Evolutionary conservation across 2,888 invertebrate genomes (phyloP), one percentile per base, ranked within the genome.

Genomic region (Yponomeuta malinellus): DNA sequence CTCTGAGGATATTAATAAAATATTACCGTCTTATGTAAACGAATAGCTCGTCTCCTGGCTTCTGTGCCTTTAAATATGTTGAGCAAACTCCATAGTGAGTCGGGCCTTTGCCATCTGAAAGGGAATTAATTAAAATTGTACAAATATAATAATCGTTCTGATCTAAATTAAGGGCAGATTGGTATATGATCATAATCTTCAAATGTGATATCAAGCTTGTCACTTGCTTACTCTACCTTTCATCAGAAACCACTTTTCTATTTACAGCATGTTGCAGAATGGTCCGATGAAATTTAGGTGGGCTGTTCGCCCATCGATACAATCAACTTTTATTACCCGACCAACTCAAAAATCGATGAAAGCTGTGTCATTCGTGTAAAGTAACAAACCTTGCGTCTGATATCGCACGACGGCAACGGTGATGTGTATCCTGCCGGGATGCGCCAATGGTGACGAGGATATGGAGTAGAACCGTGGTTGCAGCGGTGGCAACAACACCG

Each of bases 381-480:
- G 43, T 8, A 43, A 52, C 31, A 85, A 86, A 96, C 97, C 95
- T 90, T 97, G 94, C 2, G 96, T 96, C 81, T 94, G 94, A 84
- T 97, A 98, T 69, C 94, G 94, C 23, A 98, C 98, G 10, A 98
- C 96, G 68, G 98, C 98, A 9, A 98, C 97, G 0, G 98, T 98
- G 68, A 97, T 88, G 82, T 98, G 98, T 33, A 98, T 95, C 82
- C 96, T 95, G 68, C 95, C 94, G 0, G 93, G 93, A 80, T 96
- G 94, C 15, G 95, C 94, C 5, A 94, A 83, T 0, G 97, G 96
- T 10, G 98, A 97, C 0, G 98, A 98, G 1, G 98, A 98, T 79
- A 98, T 98, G 66, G 97, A 98, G 88, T 98, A 98, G 87, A 97
- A 98, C 76, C 98, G 93, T 5, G 98, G 97, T 81, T 98, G 98